Conservation (phyloP, 1,140 invertebrate genomes). For the Penaeus chinensis region DNA sequence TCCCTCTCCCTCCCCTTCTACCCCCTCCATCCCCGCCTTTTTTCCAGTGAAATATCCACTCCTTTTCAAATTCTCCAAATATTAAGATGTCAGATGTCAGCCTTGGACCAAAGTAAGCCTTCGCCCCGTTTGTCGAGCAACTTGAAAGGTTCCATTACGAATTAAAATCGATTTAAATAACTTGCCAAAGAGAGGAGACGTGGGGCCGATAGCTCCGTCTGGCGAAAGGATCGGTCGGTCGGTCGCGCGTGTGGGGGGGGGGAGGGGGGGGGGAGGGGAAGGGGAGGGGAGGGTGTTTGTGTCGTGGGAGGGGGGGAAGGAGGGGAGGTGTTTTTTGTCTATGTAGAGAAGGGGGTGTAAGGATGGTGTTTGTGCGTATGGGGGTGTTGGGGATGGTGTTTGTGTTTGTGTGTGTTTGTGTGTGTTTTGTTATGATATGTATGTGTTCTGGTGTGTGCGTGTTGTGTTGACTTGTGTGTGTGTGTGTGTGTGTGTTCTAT, state of each 20-base stretch:
- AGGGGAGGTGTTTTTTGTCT: background rate
- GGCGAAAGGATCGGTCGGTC: background rate
- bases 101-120: slow-evolving; percentile 46
- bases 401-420: no score
- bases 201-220: slow-evolving; percentile 6
- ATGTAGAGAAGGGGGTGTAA: background rate
- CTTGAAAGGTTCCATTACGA: slow-evolving; percentile 58
- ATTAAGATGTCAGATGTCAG: slow-evolving; percentile 34
- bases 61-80: slow-evolving; percentile 15
- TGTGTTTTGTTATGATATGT: no score
- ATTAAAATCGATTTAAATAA: slow-evolving; percentile 57
- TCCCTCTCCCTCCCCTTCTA: no score
- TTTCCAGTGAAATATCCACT: background rate
- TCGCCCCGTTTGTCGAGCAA: slow-evolving; percentile 40
- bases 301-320: no score
- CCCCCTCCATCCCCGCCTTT: no score
- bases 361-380: no score
- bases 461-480: no score
- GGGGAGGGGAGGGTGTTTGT: background rate
- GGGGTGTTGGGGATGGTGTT: no score
- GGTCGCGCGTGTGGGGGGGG: background rate
- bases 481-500: no score
- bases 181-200: background rate
- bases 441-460: no score
- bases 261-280: background rate